These are phyloP conservation scores for Habrosyne pyritoides DNA, from an alignment of 2,888 invertebrate genomes.

Conservation along the genomic window DNA sequence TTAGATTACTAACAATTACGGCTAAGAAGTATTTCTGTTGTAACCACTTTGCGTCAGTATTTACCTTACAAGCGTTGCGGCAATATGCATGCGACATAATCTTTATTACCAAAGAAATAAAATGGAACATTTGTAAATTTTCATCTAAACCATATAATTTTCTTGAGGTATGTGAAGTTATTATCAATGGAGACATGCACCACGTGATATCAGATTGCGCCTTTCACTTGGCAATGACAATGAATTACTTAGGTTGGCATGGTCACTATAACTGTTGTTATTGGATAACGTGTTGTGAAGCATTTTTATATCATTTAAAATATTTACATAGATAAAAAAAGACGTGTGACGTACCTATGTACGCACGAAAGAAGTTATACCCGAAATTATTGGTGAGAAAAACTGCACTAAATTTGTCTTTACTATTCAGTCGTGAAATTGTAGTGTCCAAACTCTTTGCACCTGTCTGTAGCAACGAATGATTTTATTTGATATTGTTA, in stretches of 20 bases:
- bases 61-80: slow-evolving; percentile 6
- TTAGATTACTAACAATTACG: not conserved
- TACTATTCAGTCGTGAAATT: too few relatives aligned
- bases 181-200: slow-evolving; percentile 4
- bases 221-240: slow-evolving; percentile 48
- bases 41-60: not conserved
- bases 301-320: not conserved
- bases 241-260: slow-evolving; percentile 18
- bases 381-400: too few relatives aligned
- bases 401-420: too few relatives aligned
- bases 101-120: slow-evolving; percentile 7
- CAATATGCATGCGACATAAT: slow-evolving; percentile 13
- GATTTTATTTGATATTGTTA: too few relatives aligned
- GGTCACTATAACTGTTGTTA: slow-evolving; percentile 1
- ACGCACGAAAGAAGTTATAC: too few relatives aligned
- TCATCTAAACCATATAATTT: slow-evolving; percentile 1
- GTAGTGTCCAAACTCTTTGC: too few relatives aligned
- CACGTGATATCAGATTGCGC: slow-evolving; percentile 10
- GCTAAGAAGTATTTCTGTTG: not conserved
- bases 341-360: too few relatives aligned
- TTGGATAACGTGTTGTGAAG: not conserved
- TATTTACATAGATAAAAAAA: too few relatives aligned
- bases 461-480: too few relatives aligned
- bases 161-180: slow-evolving; percentile 3
- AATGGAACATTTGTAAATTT: slow-evolving; percentile 2